Base-by-base conservation (phyloP, 2,888 invertebrate genomes). In the Amiota minor region DNA sequence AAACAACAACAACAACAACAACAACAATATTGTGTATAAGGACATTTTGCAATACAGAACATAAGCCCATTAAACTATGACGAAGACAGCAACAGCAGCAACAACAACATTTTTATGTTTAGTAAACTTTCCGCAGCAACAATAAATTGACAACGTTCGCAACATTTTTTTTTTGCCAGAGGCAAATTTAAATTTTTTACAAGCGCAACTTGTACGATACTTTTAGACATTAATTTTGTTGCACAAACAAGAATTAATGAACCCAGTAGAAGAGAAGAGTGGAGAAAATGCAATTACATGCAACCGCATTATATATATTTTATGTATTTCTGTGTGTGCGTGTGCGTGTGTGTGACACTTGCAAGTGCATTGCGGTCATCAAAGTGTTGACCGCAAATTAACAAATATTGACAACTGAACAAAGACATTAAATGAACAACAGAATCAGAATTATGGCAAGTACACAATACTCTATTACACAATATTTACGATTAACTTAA, bases 301-400 rank as follows among this genome's bases (percentile, higher is more conserved):
- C 67, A 9, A 47, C 47, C 47, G 71, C 68, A 68, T 72, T 74
- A 65, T 50, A 55, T 64, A 55, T 4, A 64, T 56, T 69, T 49
- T 55, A 67, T 64, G 71, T 67, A 35, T 18, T 12, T n/a, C n/a
- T 59, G 56, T 50, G 72, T 16, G 8, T 68, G 45, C 47, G n/a
- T 62, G 47, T 18, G 49, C 68, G 71, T 71, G 35, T 53, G 35
- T 59, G 64, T 72, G 11, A 16, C 20, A 20, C 50, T 71, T 50
- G 6, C 45, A 64, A 62, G 71, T 50, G 62, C 35, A 46, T 49
- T 71, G 50, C 50, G 53, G n/a, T 53, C 35, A 62, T 62, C 61
- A 71, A 50, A 50, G 50, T 61, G 71, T 56, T 61, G 56, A 71
- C 61, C 71, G 35, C 71, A 71, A 71, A 71, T 71, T 71, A 62